Evolutionary conservation across 64 coral and sea anemone genomes (phyloP).

Genomic region (Porites australiensis): DNA sequence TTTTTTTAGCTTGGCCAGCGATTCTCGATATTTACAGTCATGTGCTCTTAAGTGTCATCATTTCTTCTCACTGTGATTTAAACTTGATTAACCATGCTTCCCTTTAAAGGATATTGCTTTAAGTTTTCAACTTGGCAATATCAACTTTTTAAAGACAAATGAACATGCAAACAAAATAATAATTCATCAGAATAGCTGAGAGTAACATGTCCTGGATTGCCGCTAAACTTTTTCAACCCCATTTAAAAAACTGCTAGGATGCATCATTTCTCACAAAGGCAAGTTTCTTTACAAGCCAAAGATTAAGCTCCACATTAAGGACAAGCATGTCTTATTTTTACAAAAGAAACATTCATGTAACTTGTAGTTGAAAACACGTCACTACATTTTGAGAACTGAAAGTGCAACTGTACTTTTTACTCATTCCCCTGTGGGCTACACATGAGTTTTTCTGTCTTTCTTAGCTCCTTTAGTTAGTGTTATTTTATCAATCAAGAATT

Average conservation of each 20-base stretch:
- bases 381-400: too few relatives aligned
- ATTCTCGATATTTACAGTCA: too few relatives aligned
- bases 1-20: too few relatives aligned
- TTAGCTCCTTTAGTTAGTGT: not conserved
- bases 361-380: too few relatives aligned
- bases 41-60: not conserved
- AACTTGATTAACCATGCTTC: not conserved
- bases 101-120: not conserved
- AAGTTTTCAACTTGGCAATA: not conserved
- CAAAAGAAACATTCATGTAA: too few relatives aligned
- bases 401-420: not conserved
- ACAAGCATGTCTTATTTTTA: too few relatives aligned
- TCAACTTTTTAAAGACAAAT: not conserved
- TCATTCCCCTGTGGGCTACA: not conserved
- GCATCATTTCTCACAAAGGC: too few relatives aligned
- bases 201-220: not conserved
- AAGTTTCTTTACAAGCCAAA: too few relatives aligned
- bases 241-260: too few relatives aligned
- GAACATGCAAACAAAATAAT: not conserved
- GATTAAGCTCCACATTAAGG: too few relatives aligned
- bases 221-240: not conserved
- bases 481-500: not conserved
- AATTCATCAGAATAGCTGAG: not conserved
- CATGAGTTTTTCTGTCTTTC: not conserved
- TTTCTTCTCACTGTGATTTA: not conserved